These are phyloP conservation scores for Vollenhovia emeryi DNA, from an alignment of 1,140 invertebrate genomes.

Conservation along the genomic window DNA sequence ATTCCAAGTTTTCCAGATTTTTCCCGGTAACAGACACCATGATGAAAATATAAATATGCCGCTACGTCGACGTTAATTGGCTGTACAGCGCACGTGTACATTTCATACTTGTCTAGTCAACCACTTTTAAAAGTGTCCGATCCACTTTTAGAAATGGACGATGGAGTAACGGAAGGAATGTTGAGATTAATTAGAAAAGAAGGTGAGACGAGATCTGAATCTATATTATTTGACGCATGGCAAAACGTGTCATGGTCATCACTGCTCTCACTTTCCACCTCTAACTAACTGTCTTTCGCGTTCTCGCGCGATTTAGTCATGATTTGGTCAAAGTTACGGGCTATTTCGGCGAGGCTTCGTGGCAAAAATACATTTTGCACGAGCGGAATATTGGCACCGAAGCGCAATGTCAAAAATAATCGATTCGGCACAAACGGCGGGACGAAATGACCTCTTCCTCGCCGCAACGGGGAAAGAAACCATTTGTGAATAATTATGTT, in stretches of 20 bases:
- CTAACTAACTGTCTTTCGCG: background rate
- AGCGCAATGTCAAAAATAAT: slow-evolving; percentile 10
- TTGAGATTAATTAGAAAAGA: slow-evolving; percentile 4
- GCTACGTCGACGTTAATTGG: background rate
- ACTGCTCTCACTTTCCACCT: slow-evolving; percentile 56
- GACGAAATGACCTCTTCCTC: background rate
- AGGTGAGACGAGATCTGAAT: background rate
- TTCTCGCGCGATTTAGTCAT: background rate
- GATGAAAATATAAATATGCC: background rate
- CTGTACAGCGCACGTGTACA: background rate
- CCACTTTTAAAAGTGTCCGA: background rate
- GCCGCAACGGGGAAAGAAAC: background rate
- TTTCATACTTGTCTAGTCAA: background rate
- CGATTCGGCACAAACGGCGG: background rate
- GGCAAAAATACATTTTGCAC: background rate
- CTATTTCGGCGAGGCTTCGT: background rate
- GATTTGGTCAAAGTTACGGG: background rate
- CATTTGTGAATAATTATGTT: background rate
- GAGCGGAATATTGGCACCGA: background rate
- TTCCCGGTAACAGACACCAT: too few relatives aligned
- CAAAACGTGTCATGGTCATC: slow-evolving; percentile 64
- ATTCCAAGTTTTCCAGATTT: too few relatives aligned
- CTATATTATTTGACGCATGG: slow-evolving; percentile 38
- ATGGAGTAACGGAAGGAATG: background rate
- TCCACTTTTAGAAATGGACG: background rate